Percentiles rank a stretch among this genome's conserved stretches.
Conservation (phyloP, 2,113 vertebrate genomes). For the Chitala chitala region DNA sequence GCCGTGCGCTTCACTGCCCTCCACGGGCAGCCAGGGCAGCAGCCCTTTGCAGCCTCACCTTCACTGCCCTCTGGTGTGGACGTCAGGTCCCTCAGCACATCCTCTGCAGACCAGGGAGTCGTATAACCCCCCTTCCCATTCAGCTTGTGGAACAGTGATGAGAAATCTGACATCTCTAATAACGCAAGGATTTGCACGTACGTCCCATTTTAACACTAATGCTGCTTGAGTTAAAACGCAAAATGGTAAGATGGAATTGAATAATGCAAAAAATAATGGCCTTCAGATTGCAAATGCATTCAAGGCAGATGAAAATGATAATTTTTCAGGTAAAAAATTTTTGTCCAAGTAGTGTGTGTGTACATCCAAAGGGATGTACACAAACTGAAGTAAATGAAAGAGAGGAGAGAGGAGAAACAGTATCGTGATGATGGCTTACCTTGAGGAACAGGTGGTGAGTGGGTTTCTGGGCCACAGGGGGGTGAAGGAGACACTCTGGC, state of each 20-base stretch:
- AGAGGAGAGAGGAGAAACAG: not conserved
- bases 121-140: no score
- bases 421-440: constrained; percentile 22
- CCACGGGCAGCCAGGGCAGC: constrained; percentile 22
- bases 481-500: constrained; percentile 37
- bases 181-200: not conserved
- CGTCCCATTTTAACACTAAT: no score
- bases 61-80: not conserved
- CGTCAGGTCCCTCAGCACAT: not conserved
- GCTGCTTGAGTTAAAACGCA: no score
- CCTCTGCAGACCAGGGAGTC: not conserved
- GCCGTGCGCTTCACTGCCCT: constrained; percentile 5
- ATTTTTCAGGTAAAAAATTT: no score
- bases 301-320: no score
- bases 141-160: not conserved
- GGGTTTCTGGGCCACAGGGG: constrained; percentile 3
- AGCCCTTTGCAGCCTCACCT: not conserved
- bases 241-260: no score
- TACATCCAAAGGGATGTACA: not conserved
- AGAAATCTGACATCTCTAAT: not conserved
- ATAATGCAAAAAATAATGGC: no score
- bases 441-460: constrained; percentile 12
- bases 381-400: not conserved
- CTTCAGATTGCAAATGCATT: no score
- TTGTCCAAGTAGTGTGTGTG: not conserved